Evolutionary conservation across 2,888 invertebrate species (phyloP).

Genomic region (Eupithecia inturbata): DNA sequence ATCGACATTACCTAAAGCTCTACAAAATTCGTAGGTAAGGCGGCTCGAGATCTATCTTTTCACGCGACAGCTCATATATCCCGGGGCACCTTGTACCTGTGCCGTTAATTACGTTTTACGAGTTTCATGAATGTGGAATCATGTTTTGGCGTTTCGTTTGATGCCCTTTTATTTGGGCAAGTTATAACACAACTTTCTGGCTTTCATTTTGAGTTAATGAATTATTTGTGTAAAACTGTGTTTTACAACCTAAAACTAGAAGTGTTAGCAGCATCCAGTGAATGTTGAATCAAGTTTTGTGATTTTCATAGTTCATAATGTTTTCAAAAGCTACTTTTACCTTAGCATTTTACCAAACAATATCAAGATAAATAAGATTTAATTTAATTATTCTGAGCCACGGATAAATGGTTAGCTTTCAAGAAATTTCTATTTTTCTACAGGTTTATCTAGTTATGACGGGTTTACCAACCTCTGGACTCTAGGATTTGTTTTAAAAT

Average conservation of each 20-base stretch:
- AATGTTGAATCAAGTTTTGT: not conserved
- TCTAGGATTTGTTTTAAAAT: not conserved
- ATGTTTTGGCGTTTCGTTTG: slow-evolving; percentile 35
- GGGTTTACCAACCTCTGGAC: not conserved
- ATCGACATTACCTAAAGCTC: too few relatives aligned
- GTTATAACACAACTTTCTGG: slow-evolving; percentile 17
- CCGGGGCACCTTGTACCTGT: slow-evolving; percentile 1
- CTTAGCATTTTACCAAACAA: not conserved
- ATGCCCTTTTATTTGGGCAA: slow-evolving; percentile 25
- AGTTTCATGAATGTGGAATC: slow-evolving; percentile 36
- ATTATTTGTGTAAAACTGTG: not conserved
- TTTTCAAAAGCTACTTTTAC: not conserved
- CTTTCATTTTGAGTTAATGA: not conserved
- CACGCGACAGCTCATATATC: not conserved
- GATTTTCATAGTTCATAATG: not conserved
- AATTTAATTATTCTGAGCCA: not conserved
- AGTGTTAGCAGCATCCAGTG: not conserved
- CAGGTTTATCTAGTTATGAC: not conserved
- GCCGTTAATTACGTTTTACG: slow-evolving; percentile 39
- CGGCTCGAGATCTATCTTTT: too few relatives aligned
- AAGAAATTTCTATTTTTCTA: not conserved
- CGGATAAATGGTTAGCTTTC: not conserved
- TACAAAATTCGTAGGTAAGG: too few relatives aligned
- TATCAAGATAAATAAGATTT: slow-evolving; percentile 1
- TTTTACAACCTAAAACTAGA: not conserved